Base-by-base conservation (phyloP, 2,113 vertebrate genomes). In the Chinchilla lanigera region DNA sequence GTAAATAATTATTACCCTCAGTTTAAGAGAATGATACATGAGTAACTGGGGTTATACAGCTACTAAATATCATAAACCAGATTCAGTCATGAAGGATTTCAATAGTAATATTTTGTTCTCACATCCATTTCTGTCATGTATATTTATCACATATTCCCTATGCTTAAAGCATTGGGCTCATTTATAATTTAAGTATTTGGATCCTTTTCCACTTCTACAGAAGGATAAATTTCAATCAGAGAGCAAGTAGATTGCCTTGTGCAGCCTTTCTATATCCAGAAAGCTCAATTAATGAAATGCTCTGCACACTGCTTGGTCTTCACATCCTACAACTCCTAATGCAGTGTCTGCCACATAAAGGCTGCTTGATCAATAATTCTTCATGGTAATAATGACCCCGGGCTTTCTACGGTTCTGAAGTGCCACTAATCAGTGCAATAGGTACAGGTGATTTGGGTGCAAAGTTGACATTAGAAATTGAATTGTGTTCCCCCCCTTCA, bases 121-220 rank as follows among this genome's bases (percentile, higher is more conserved):
- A 69, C 38, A 69, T 84, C 75, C 60, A 81, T 80, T 96, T 44
- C 69, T 9, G 91, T 47, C 50, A 69, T 61, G 13, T 65, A 78
- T 86, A 78, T 71, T 94, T 94, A 91, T 86, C 38, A 91, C 9
- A 65, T 73, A 84, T 24, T 92, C 92, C 1, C 3, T 96, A 80
- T 30, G 6, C 52, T 95, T 94, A 90, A 86, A 80, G 26, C 38
- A 89, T 26, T 91, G 28, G 24, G 3, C n/a, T 90, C 60, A 93
- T 92, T 90, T 91, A 94, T 96, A 96, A 90, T 94, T 93, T 86
- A 96, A 87, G 16, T 54, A 82, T 97, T 65, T 96, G 24, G 54
- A 86, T 22, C 33, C 30, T 86, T 90, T 17, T 33, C 19, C 35
- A 56, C 12, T 12, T 96, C 50, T 86, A 20, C 6, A 50, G 47